Evolutionary conservation across 2,888 invertebrate genomes (phyloP).

Genomic region (Andricus quercusramuli): DNA sequence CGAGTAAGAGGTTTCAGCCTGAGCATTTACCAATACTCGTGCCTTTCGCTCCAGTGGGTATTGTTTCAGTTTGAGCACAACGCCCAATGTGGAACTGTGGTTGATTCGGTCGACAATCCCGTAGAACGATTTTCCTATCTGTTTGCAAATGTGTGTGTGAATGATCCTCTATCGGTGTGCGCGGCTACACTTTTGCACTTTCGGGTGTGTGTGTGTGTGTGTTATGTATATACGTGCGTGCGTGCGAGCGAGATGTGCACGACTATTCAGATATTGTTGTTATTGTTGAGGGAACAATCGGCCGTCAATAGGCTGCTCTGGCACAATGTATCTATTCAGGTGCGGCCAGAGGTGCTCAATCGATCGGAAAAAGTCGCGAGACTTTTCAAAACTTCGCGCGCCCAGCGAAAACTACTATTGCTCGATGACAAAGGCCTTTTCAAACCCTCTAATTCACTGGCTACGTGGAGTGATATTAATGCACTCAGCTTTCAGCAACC

Average conservation of each 20-base stretch:
- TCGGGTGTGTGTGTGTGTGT: conserved; percentile 50
- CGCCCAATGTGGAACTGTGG: conserved; percentile 56
- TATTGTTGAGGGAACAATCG: conserved; percentile 78
- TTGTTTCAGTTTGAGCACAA: conserved; percentile 47
- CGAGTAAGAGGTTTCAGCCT: not conserved
- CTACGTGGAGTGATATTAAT: conserved; percentile 31
- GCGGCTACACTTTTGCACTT: conserved; percentile 51
- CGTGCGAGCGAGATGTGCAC: conserved; percentile 73
- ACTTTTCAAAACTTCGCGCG: conserved; percentile 56
- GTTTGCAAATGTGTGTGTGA: conserved; percentile 49
- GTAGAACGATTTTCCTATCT: conserved; percentile 53
- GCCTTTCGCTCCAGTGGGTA: conserved; percentile 43
- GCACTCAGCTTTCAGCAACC: conserved; percentile 11
- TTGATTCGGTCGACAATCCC: conserved; percentile 61
- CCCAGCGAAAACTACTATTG: conserved; percentile 40
- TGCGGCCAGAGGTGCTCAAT: conserved; percentile 77
- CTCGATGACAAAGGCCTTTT: conserved; percentile 26
- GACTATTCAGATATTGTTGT: conserved; percentile 78
- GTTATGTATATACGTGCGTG: conserved; percentile 59
- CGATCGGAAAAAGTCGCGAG: conserved; percentile 62
- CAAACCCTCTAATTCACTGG: conserved; percentile 29
- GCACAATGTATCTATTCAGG: conserved; percentile 78
- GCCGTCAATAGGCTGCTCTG: conserved; percentile 77
- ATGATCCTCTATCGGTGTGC: conserved; percentile 36
- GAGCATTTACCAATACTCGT: conserved; percentile 4